These are phyloP conservation scores for Brachypteracias leptosomus DNA, from an alignment of 2,113 vertebrate genomes.

Conservation along the genomic window DNA sequence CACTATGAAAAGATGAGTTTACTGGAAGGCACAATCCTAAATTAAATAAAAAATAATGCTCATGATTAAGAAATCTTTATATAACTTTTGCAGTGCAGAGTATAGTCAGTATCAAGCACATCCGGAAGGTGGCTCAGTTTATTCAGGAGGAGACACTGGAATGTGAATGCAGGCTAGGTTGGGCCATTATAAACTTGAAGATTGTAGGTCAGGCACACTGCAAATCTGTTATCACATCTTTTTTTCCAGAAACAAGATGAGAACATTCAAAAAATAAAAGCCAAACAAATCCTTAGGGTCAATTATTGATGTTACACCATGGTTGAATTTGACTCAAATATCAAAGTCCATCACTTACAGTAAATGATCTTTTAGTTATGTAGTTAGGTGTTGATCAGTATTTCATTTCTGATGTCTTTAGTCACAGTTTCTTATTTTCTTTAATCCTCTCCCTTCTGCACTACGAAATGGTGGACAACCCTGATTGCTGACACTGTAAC, in stretches of 20 bases:
- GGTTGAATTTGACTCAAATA: not conserved
- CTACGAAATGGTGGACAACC: not conserved
- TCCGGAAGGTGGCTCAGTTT: constrained; percentile 10
- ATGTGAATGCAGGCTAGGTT: not conserved
- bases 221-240: constrained; percentile 15
- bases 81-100: not conserved
- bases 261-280: not conserved
- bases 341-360: not conserved
- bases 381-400: not conserved
- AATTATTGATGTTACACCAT: not conserved
- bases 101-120: not conserved
- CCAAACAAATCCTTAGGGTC: constrained; percentile 1
- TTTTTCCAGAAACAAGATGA: constrained; percentile 21
- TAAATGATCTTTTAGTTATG: not conserved
- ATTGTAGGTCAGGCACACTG: not conserved
- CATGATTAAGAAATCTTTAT: not conserved
- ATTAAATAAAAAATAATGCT: not conserved
- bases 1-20: not conserved
- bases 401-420: not conserved
- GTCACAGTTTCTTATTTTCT: not conserved
- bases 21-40: not conserved
- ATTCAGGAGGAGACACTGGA: constrained; percentile 1
- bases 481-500: not conserved
- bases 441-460: not conserved
- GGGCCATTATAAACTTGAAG: not conserved